These are phyloP conservation scores for Hermodice carunculata DNA, from an alignment of 2,888 invertebrate species.

Conservation along the genomic window DNA sequence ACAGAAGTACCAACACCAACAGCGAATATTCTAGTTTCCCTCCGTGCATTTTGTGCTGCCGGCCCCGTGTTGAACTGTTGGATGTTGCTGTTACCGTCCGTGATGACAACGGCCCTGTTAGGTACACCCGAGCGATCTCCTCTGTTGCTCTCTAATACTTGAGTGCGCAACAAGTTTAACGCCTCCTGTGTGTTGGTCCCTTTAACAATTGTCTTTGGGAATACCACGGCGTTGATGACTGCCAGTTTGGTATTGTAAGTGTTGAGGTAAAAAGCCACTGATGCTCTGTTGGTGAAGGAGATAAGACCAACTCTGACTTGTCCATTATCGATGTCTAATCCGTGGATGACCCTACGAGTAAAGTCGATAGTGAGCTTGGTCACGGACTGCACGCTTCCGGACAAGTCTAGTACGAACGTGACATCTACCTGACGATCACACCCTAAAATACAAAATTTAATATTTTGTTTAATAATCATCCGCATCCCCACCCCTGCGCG, in stretches of 20 bases:
- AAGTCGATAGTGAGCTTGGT: constrained; percentile 19
- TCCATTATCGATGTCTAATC: constrained; percentile 19
- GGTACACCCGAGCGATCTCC: constrained; percentile 28
- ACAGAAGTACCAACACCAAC: too few relatives aligned
- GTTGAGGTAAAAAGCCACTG: constrained; percentile 21
- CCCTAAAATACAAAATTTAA: constrained; percentile 12
- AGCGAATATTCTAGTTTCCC: not conserved
- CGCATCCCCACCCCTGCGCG: too few relatives aligned
- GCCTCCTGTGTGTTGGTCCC: constrained; percentile 40
- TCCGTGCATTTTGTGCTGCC: constrained; percentile 1
- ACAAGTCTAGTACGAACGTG: constrained; percentile 29
- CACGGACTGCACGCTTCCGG: constrained; percentile 18
- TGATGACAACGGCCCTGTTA: constrained; percentile 22
- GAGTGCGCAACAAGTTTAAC: constrained; percentile 2
- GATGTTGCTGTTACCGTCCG: constrained; percentile 26
- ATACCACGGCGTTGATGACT: constrained; percentile 24
- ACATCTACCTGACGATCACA: constrained; percentile 26
- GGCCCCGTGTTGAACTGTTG: not conserved
- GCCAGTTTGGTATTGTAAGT: constrained; percentile 19
- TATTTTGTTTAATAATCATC: too few relatives aligned
- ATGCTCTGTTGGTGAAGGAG: constrained; percentile 15
- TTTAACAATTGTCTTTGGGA: constrained; percentile 15
- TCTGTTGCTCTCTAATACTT: constrained; percentile 11
- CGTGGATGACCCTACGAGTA: constrained; percentile 6
- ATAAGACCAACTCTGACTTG: constrained; percentile 22